A percentile compares a stretch with the other conserved stretches of the same genome.
Evolutionary conservation across 1,140 invertebrate species (phyloP).

Genomic region (Cecropterus lyciades): DNA sequence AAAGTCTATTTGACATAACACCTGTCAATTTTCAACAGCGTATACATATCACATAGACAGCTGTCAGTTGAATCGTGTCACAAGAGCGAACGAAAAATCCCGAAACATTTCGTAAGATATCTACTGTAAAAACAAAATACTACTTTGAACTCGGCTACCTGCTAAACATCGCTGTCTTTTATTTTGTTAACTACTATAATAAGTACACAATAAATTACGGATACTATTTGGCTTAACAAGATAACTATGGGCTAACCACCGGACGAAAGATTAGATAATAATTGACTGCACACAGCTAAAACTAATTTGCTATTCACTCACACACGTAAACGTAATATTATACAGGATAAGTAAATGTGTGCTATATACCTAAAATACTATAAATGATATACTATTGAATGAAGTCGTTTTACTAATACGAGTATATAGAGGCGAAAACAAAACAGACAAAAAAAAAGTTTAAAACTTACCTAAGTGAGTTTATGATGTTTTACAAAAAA

Average conservation of each 20-base stretch:
- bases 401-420: no score
- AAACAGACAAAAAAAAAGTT: no score
- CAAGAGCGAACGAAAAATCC: conserved; percentile 6
- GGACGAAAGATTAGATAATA: conserved; percentile 25
- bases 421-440: no score
- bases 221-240: conserved; percentile 27
- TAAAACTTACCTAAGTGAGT: no score
- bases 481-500: no score
- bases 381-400: no score
- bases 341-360: not conserved
- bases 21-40: not conserved
- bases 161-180: conserved; percentile 17
- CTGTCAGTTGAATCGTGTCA: conserved; percentile 4
- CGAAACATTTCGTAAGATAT: conserved; percentile 26
- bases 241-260: conserved; percentile 20
- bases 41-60: not conserved
- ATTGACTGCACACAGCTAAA: conserved; percentile 33
- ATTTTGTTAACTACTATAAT: conserved; percentile 15
- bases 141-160: conserved; percentile 23
- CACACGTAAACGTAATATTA: not conserved
- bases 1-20: no score
- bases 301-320: conserved; percentile 5
- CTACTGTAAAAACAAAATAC: conserved; percentile 19
- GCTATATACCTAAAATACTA: not conserved
- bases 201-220: conserved; percentile 19